Conservation (phyloP, 2,113 vertebrate species). For the Saccopteryx bilineata region DNA sequence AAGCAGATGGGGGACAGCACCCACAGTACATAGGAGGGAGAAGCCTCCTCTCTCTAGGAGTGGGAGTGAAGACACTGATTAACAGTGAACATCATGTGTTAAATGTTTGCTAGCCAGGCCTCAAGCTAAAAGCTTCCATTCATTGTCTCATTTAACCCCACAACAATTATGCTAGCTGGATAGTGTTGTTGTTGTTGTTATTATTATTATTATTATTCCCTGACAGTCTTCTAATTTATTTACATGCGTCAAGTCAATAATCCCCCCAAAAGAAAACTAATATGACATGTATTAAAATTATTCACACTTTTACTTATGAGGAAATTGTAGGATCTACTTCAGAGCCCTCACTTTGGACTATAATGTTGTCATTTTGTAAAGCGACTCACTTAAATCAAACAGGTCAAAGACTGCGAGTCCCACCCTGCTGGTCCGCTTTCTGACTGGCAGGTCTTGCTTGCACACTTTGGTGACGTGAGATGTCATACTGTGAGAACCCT, state of each 20-base stretch:
- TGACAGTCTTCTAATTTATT: not conserved
- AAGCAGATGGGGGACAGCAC: not conserved
- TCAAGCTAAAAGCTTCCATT: not conserved
- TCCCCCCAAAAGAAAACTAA: conserved; percentile 9
- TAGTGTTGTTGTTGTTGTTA: not conserved
- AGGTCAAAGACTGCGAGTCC: not conserved
- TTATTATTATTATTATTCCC: not conserved
- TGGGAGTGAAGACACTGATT: not conserved
- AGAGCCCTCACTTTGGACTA: not conserved
- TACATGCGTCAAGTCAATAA: not conserved
- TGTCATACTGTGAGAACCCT: not conserved
- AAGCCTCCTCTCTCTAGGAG: not conserved
- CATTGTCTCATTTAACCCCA: not conserved
- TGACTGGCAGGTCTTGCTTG: not conserved
- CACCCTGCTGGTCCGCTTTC: not conserved
- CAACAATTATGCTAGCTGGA: not conserved
- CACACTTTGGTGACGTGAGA: not conserved
- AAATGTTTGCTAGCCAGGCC: not conserved
- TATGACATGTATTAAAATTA: not conserved
- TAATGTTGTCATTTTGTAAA: not conserved
- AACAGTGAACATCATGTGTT: not conserved
- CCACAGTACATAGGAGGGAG: not conserved
- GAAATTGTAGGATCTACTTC: not conserved
- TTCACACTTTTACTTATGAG: not conserved
- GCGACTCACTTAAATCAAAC: not conserved